Conservation (phyloP, 2,888 invertebrate species). For the Xanthorhoe spadicearia region DNA sequence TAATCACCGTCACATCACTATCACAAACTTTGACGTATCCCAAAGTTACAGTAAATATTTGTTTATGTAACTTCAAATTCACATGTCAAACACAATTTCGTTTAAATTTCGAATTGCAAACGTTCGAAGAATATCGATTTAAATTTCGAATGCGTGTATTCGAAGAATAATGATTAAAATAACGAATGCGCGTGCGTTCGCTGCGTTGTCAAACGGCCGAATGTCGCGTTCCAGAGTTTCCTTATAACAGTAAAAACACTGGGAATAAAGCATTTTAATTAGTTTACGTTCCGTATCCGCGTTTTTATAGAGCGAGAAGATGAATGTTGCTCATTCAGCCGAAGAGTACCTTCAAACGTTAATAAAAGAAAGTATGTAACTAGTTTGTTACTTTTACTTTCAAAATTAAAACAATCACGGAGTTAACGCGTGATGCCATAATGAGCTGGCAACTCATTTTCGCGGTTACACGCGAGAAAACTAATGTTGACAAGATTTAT, state of each 20-base stretch:
- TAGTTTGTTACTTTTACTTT: slow-evolving; percentile 21
- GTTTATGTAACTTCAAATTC: slow-evolving; percentile 3
- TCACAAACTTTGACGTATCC: slow-evolving; percentile 28
- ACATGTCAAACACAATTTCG: background rate
- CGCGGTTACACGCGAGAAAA: slow-evolving; percentile 19
- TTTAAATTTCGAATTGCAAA: background rate
- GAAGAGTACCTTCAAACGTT: slow-evolving; percentile 10
- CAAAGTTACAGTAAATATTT: slow-evolving; percentile 11
- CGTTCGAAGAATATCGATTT: background rate
- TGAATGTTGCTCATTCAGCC: slow-evolving; percentile 18
- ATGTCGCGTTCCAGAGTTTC: slow-evolving; percentile 55
- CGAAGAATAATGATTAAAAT: slow-evolving; percentile 12
- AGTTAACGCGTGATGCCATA: slow-evolving; percentile 18
- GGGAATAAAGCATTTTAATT: slow-evolving; percentile 45
- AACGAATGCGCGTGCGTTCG: slow-evolving; percentile 53
- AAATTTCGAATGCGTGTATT: slow-evolving; percentile 4
- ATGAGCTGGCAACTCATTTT: slow-evolving; percentile 19
- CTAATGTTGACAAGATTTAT: slow-evolving; percentile 34
- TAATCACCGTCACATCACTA: slow-evolving; percentile 38
- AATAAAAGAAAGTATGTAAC: slow-evolving; percentile 32
- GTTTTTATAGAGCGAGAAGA: slow-evolving; percentile 39
- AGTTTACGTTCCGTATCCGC: slow-evolving; percentile 59
- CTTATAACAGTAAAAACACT: slow-evolving; percentile 50
- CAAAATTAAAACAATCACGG: slow-evolving; percentile 18
- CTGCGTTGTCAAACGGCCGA: slow-evolving; percentile 51